Evolutionary conservation across 2,113 vertebrate genomes (phyloP), one percentile per base, ranked within the genome.

Genomic region (Tympanuchus pallidicinctus): DNA sequence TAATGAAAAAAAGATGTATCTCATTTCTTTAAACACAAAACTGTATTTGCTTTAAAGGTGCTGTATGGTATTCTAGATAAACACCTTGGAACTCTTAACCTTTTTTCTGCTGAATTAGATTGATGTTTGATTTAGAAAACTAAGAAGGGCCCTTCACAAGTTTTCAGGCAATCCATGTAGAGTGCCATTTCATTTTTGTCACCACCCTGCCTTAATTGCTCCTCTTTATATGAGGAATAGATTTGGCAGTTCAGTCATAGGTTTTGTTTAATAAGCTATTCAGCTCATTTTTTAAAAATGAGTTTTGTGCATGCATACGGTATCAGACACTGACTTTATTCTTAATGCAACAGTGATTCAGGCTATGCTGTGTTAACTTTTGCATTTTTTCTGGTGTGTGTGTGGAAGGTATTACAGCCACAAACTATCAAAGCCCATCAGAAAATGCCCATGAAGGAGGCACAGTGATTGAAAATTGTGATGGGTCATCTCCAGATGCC

Each of bases 401-500:
- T 72, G 63, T 38, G 91, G 98, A 99, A 93, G 99, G 98, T 76
- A 97, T 98, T 88, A 99, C 98, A 70, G 94, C 96, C 81, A 84
- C 97, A 81, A 98, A 97, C 81, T 98, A 98, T 59, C 98, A 98
- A 89, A 98, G 96, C 38, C 97, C 96, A 74, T 95, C 97, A 52
- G 98, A 99, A 94, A 98, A 95, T 71, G 94, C 96, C 64, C 96
- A 92, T 2, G 97, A 98, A 74, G 97, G 98, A 90, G 92, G 96
- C 92, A 34, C 85, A 94, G 89, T 96, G 66, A 93, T 84, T 63
- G 98, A 98, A 74, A 98, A 97, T 83, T 98, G 98, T 77, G 98
- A 97, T 25, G 98, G 97, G 48, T 97, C 97, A 48, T 99, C 99
- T 86, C 99, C 99, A 32, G 99, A 99, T 92, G 98, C 98, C 4